Percentiles rank a stretch among this genome's conserved stretches.
These are phyloP conservation scores for Thecocarcelia acutangulata DNA, from an alignment of 2,888 invertebrate species.

Conservation along the genomic window DNA sequence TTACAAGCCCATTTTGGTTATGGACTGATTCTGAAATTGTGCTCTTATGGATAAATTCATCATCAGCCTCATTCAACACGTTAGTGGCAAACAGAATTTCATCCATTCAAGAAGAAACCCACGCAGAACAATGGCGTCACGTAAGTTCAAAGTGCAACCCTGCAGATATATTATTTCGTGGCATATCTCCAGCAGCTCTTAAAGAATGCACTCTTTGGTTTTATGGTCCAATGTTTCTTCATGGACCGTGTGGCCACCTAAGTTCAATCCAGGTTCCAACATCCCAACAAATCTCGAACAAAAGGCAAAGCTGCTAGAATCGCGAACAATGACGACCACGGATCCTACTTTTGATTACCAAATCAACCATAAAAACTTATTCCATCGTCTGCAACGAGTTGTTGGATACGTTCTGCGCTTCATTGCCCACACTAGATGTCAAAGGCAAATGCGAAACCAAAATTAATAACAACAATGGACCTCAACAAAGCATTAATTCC, in stretches of 20 bases:
- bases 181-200: background rate
- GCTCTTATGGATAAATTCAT: slow-evolving; percentile 11
- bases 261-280: background rate
- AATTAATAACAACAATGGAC: background rate
- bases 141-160: slow-evolving; percentile 14
- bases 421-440: slow-evolving; percentile 7
- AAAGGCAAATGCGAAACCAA: slow-evolving; percentile 5
- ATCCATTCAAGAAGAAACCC: background rate
- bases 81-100: slow-evolving; percentile 13
- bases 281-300: background rate
- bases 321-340: background rate
- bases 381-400: background rate
- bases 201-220: background rate
- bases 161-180: background rate
- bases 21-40: slow-evolving; percentile 26
- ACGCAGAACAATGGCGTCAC: slow-evolving; percentile 12
- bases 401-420: slow-evolving; percentile 25
- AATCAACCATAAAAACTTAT: slow-evolving; percentile 5
- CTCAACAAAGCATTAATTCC: slow-evolving; percentile 6
- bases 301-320: background rate
- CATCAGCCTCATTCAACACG: slow-evolving; percentile 16
- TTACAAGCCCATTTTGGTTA: background rate
- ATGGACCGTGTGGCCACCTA: background rate
- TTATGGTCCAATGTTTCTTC: slow-evolving; percentile 14
- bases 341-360: background rate